Conservation (phyloP, 1,140 invertebrate species). For the Drosophila aff. region DNA sequence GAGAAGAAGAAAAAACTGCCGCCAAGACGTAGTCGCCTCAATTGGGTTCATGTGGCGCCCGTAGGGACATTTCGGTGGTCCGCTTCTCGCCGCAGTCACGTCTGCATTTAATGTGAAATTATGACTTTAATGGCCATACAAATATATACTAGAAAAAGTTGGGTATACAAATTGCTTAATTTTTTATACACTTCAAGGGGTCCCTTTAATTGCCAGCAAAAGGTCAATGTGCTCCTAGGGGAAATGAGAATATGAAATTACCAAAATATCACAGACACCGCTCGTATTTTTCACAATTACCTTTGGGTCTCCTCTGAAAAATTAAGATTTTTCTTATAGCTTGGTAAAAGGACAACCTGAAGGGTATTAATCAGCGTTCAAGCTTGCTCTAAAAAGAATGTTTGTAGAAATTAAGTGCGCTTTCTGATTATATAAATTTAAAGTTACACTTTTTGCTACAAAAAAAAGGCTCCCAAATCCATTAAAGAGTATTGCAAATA, state of each 20-base stretch:
- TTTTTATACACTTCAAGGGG: conserved; percentile 18
- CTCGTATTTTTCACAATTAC: conserved; percentile 23
- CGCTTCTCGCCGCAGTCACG: conserved; percentile 61
- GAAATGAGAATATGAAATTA: not conserved
- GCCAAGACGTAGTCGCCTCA: conserved; percentile 22
- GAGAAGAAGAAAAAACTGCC: conserved; percentile 23
- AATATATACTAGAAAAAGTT: conserved; percentile 31
- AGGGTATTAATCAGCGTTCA: not conserved
- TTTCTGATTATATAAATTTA: not conserved
- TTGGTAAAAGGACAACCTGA: not conserved
- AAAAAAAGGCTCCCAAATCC: too few species aligned
- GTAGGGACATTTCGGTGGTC: conserved; percentile 28
- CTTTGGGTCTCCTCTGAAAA: not conserved
- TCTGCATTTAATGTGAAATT: conserved; percentile 81
- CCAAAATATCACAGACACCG: not conserved
- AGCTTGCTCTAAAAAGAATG: not conserved
- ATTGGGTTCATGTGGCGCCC: conserved; percentile 72
- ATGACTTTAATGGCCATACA: conserved; percentile 74
- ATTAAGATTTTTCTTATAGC: not conserved
- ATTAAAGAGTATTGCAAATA: not conserved
- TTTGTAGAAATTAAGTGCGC: not conserved
- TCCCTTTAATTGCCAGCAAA: conserved; percentile 53
- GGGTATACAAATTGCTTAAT: conserved; percentile 34
- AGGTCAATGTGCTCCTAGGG: conserved; percentile 12
- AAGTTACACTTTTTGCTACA: not conserved